Base-by-base conservation (phyloP, 2,888 invertebrate species). In the Epinotia bilunana region DNA sequence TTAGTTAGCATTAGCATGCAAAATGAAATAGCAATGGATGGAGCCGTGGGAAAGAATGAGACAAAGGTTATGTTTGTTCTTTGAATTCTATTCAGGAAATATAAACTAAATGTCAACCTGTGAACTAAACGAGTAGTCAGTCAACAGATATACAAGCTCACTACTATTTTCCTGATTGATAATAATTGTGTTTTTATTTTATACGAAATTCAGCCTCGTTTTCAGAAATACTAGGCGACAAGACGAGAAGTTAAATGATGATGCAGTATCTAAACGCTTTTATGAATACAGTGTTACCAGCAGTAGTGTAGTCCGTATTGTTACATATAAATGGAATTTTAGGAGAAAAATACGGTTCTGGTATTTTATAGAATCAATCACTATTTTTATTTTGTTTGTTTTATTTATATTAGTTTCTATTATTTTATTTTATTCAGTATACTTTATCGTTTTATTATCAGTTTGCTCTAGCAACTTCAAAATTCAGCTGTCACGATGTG, bases 401-500 rank as follows among this genome's bases (percentile, higher is more conserved):
- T n/a, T n/a, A n/a, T n/a, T n/a, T n/a, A n/a, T n/a, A n/a, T n/a
- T n/a, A n/a, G n/a, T 49, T n/a, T 53, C 9, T 39, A 9, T 39
- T 39, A 39, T 39, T 9, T 39, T 39, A 39, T 39, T 9, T 33
- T 33, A 7, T 6, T 6, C 6, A 33, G 6, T 49, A n/a, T 1
- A n/a, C 1, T 53, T 23, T n/a, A 11, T 2, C 7, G 1, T 33
- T 43, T 20, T 33, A 7, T 46, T 46, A 39, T n/a, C n/a, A 28
- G 12, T 70, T 60, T 39, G 9, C 7, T 33, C 23, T 75, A 65
- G 67, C 68, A 60, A 76, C 33, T 55, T 12, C 33, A 65, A 39
- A 18, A 73, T 20, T 67, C 69, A 77, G 74, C 58, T 76, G 70
- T 76, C 65, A 73, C 61, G 58, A 49, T 53, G 64, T n/a, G n/a